Conservation (phyloP, 37 sponge, comb jelly and placozoan genomes). For the Ianthella basta region DNA sequence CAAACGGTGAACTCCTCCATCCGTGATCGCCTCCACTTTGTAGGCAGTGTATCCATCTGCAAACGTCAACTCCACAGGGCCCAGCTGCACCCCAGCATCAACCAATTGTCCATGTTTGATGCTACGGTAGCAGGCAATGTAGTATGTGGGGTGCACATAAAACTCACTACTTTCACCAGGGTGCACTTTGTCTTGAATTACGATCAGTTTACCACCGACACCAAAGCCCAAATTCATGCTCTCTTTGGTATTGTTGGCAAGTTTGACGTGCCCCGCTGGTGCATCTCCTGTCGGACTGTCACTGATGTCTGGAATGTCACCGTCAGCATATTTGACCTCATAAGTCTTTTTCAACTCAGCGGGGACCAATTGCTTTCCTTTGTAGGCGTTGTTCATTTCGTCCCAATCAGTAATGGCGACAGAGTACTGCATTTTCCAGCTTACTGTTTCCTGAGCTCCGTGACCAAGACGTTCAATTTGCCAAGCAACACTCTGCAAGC, state of each 20-base stretch:
- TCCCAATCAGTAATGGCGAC: constrained; percentile 8
- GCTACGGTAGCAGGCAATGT: constrained; percentile 5
- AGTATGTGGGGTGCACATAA: background rate
- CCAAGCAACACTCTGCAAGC: constrained; percentile 19
- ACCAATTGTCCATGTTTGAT: background rate
- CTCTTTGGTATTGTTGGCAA: background rate
- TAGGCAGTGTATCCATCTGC: constrained; percentile 1
- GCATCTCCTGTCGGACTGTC: background rate
- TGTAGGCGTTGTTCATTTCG: background rate
- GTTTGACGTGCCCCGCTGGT: background rate
- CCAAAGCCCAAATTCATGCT: background rate
- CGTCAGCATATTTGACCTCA: background rate
- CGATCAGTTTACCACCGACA: background rate
- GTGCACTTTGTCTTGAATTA: background rate
- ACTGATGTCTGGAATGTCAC: constrained; percentile 1
- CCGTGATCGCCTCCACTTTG: background rate
- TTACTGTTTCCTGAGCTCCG: background rate
- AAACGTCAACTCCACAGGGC: background rate
- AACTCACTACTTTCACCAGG: background rate
- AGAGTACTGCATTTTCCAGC: background rate
- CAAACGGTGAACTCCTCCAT: background rate
- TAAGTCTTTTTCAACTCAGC: background rate
- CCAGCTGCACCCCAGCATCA: background rate
- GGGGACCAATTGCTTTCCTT: background rate
- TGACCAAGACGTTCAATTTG: background rate